Conservation (phyloP, 2,113 vertebrate species). For the Struthio camelus region DNA sequence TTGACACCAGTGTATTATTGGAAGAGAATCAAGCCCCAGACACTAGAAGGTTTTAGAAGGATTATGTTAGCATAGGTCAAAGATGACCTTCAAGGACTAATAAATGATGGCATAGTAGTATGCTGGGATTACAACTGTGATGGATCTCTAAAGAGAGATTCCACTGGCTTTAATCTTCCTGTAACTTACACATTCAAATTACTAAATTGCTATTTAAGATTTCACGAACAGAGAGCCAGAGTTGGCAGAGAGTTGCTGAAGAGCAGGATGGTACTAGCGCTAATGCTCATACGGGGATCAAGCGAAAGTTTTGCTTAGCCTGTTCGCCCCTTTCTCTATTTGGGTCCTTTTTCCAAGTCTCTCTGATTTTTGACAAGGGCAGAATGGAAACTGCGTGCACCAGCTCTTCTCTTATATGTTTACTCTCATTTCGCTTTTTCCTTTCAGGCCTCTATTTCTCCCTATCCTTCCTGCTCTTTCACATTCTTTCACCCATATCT, state of each 20-base stretch:
- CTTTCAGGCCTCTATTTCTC: not conserved
- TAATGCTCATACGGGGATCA: not conserved
- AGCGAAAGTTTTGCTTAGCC: not conserved
- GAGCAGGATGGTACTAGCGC: not conserved
- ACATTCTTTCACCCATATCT: not conserved
- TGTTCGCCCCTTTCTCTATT: not conserved
- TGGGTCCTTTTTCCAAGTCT: not conserved
- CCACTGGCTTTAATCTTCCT: not conserved
- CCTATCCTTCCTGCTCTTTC: not conserved
- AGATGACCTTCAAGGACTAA: conserved; percentile 13
- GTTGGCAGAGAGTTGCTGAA: not conserved
- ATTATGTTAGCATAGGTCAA: not conserved
- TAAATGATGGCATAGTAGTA: not conserved
- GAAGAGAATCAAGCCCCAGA: not conserved
- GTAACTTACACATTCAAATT: not conserved
- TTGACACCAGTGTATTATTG: not conserved
- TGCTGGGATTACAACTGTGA: not conserved
- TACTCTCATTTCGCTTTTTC: not conserved
- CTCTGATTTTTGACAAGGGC: not conserved
- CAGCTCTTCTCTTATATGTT: not conserved
- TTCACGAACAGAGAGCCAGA: not conserved
- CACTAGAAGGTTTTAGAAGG: not conserved
- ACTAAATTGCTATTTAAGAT: not conserved
- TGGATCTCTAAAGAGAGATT: not conserved
- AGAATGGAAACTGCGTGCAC: not conserved